Base-by-base conservation (phyloP, 2,797 vertebrate species). In the Masticophis lateralis region DNA sequence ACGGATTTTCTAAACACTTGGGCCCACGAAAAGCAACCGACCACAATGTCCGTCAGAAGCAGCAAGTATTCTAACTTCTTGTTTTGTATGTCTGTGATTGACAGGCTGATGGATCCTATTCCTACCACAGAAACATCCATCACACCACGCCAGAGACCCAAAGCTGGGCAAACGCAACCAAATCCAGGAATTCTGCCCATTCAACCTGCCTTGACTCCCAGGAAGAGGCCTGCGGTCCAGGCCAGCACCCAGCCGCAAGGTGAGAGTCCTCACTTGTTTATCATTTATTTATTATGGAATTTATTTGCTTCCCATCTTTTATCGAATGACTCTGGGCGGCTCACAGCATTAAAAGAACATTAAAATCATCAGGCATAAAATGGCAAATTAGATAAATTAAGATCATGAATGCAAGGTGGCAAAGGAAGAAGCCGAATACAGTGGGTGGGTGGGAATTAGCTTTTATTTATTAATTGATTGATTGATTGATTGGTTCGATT, bases 61-160 rank as follows among this genome's bases (percentile, higher is more conserved):
- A 43, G 20, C 11, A 7, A 6, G 27, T 13, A 20, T n/a, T 51
- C 56, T 83, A n/a, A 61, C 56, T 27, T 89, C 20, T 83, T 14
- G 9, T 22, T 55, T 28, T 13, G 8, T 91, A 22, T 43, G 86
- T 59, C n/a, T 18, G n/a, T 4, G 18, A 55, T 32, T 37, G 66
- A 18, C 95, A 99, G 99, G 96, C 98, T 99, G 94, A 99, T 98
- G n/a, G 99, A 99, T 96, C 99, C 99, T 91, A 96, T 99, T 97
- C 99, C 99, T 60, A 99, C 99, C 0, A 98, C 96, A 89, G 99
- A 99, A 97, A 99, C 99, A 0, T 99, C 99, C 95, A 99, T 99
- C 95, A 99, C 99, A 6, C 99, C 99, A 79, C 98, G 99, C 63
- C 99, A 99, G 97, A 98, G 99, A 91, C 99, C 99, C 92, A 99